Base-by-base conservation (phyloP, 2,797 vertebrate species). In the Hybognathus amarus region DNA sequence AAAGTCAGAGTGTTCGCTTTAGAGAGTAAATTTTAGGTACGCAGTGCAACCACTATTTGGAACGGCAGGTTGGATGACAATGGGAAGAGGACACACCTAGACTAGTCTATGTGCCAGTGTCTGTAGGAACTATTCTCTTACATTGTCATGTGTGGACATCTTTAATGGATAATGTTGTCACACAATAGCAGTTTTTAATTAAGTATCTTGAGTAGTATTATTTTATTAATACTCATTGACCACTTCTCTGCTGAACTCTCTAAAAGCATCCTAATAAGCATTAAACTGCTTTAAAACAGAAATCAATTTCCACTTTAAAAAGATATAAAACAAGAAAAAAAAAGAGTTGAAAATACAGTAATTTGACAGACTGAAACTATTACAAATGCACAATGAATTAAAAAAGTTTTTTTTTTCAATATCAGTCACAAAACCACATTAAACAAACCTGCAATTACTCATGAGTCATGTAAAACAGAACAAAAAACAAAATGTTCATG, bases 61-160 rank as follows among this genome's bases (percentile, higher is more conserved):
- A 79, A 75, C 42, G 13, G 33, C 50, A 85, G 56, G 40, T 24
- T 45, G 11, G n/a, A 67, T 54, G 12, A 71, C 69, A 82, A 71
- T 63, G 22, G 22, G 67, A 64, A 63, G 9, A 54, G 20, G 66
- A 22, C 79, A 82, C 75, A 66, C 85, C 85, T 77, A 54, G 45
- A 75, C 42, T 69, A 67, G 71, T 27, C 24, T 71, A 24, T 24
- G 78, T n/a, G 67, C 11, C 15, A 33, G 66, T 52, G 5, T 27
- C 12, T 80, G 47, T 75, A 52, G 33, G 66, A 50, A 47, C 22
- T 69, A 30, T 30, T 63, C 47, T 64, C 45, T 68, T 20, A 30
- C 24, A 68, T 15, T 20, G 27, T 3, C 68, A 61, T 22, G 5
- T 42, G 6, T 56, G 6, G 40, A 81, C 59, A 74, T 10, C 4